Percentiles rank a stretch among this genome's conserved stretches.
Conservation (phyloP, 2,113 vertebrate genomes). For the Loxodonta africana region DNA sequence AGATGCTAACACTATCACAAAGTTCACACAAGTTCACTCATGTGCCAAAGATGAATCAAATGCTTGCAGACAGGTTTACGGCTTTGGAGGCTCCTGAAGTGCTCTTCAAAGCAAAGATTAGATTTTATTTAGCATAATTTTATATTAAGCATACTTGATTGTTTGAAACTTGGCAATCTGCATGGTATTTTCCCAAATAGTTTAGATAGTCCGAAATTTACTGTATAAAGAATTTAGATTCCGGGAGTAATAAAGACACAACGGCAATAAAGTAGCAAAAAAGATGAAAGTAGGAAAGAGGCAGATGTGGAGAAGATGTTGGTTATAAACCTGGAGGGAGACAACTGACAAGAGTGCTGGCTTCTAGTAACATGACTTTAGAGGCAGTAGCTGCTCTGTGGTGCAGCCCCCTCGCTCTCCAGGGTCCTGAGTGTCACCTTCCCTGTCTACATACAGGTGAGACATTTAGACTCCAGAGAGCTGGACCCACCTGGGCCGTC, state of each 20-base stretch:
- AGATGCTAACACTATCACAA: background rate
- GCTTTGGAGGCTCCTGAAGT: too few species aligned
- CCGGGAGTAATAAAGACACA: background rate
- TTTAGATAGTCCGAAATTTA: background rate
- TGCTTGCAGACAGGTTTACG: background rate
- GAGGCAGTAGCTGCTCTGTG: background rate
- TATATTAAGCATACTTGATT: background rate
- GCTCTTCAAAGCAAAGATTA: background rate
- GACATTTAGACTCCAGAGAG: fast-evolving
- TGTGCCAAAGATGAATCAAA: background rate
- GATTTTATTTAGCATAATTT: background rate
- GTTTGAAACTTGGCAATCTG: background rate
- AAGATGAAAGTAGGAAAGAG: background rate
- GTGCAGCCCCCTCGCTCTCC: background rate
- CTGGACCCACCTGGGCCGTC: conserved; percentile 94
- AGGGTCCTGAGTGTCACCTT: fast-evolving
- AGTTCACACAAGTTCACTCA: background rate
- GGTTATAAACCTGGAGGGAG: background rate
- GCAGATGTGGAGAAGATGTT: background rate
- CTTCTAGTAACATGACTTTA: background rate
- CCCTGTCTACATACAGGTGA: fast-evolving
- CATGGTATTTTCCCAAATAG: background rate
- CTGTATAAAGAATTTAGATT: background rate
- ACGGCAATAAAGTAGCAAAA: background rate
- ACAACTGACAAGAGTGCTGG: background rate